Percentiles rank a stretch among this genome's conserved stretches.
phyloP scores from a whole-genome alignment of 2,888 invertebrate genomes.

The Harpalus rubripes region DNA sequence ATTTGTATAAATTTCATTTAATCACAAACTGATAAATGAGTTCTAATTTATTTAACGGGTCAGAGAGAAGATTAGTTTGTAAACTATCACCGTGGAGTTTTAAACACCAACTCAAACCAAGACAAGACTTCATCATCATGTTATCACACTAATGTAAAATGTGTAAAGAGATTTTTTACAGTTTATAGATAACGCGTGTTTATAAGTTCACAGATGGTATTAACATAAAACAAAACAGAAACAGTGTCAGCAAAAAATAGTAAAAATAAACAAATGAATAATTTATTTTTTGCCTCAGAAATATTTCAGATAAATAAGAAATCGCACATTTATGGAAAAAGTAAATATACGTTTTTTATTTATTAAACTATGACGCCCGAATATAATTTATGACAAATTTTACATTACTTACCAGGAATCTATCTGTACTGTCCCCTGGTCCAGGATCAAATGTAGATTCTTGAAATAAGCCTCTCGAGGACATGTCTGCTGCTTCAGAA shows the following conservation, averaged over 20 bases:
- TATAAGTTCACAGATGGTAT: conserved; percentile 51
- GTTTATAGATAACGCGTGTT: conserved; percentile 48
- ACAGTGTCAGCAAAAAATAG: conserved; percentile 42
- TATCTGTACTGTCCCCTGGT: conserved; percentile 43
- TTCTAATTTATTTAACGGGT: conserved; percentile 68
- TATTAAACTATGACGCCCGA: too few species aligned
- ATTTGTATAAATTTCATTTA: conserved; percentile 10
- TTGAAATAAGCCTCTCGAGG: conserved; percentile 47
- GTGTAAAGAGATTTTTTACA: conserved; percentile 24
- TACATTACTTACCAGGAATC: conserved; percentile 52
- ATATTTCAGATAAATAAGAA: not conserved
- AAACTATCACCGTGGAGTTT: conserved; percentile 62
- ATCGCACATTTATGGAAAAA: not conserved
- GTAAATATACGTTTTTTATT: not conserved
- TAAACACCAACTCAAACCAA: conserved; percentile 72
- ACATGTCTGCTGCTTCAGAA: conserved; percentile 32
- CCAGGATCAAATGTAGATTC: conserved; percentile 49
- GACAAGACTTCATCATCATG: conserved; percentile 68
- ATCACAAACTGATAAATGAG: conserved; percentile 16
- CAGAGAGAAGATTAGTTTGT: conserved; percentile 77
- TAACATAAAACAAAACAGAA: conserved; percentile 22
- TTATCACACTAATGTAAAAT: conserved; percentile 53
- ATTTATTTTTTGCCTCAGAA: conserved; percentile 1
- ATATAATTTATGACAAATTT: not conserved
- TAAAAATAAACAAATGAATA: conserved; percentile 36